These are phyloP conservation scores for Harpagus bidentatus DNA, from an alignment of 2,113 vertebrate genomes.

Conservation along the genomic window DNA sequence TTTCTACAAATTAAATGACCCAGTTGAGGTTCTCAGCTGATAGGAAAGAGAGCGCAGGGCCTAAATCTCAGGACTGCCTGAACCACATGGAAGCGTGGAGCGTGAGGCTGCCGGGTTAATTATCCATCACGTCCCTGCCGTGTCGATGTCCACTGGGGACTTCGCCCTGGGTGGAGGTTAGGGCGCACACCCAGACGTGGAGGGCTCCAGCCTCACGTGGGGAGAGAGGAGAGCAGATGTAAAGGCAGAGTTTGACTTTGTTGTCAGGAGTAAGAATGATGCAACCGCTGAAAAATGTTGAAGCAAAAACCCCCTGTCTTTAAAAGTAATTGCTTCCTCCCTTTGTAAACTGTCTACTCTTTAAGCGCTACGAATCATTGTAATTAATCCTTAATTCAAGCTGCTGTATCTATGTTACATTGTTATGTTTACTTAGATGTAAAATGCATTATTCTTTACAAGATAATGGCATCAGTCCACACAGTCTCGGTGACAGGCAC, in stretches of 20 bases:
- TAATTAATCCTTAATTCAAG: constrained; percentile 39
- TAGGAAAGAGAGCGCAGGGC: not conserved
- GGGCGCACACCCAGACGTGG: not conserved
- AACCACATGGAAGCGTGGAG: too few relatives aligned
- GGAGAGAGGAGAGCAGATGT: not conserved
- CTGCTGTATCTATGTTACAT: constrained; percentile 2
- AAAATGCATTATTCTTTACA: constrained; percentile 42
- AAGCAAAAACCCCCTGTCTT: constrained; percentile 1
- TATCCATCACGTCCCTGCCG: not conserved
- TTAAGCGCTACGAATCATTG: not conserved
- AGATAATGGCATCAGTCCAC: constrained; percentile 16
- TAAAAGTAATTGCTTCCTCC: constrained; percentile 50
- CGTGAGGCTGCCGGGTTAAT: not conserved
- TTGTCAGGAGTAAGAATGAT: constrained; percentile 30
- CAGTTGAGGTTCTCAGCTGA: not conserved
- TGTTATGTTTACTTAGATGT: constrained; percentile 51
- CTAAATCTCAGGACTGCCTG: not conserved
- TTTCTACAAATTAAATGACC: not conserved
- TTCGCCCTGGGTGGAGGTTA: not conserved
- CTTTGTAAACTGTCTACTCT: constrained; percentile 2
- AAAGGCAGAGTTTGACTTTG: not conserved
- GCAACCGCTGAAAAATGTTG: constrained; percentile 36
- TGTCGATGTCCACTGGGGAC: rapidly evolving
- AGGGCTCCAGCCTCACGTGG: rapidly evolving
- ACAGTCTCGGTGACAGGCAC: constrained; percentile 13